phyloP scores from a whole-genome alignment of 1,140 invertebrate genomes.

The Heterodera carotae region DNA sequence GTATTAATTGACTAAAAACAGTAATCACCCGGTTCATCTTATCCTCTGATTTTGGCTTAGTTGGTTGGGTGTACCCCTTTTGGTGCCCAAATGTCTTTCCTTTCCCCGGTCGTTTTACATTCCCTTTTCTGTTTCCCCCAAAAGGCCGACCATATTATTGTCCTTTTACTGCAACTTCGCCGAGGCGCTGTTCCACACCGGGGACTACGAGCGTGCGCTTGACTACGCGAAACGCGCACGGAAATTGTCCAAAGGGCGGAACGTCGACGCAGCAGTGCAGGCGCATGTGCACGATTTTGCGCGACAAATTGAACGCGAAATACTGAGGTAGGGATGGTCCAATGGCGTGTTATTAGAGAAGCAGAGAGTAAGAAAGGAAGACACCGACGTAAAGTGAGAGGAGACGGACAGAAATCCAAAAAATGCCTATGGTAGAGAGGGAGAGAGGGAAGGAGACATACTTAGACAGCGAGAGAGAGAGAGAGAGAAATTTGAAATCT shows the following conservation, averaged over 20 bases:
- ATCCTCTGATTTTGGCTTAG: too few species aligned
- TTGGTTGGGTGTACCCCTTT: too few species aligned
- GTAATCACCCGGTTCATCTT: too few species aligned
- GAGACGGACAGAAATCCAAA: neutral
- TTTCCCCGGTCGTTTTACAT: too few species aligned
- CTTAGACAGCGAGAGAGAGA: neutral
- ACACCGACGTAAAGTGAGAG: slow-evolving; percentile 68
- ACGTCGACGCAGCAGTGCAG: slow-evolving; percentile 27
- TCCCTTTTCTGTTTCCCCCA: too few species aligned
- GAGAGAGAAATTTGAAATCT: too few species aligned
- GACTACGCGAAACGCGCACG: slow-evolving; percentile 58
- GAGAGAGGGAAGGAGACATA: too few species aligned
- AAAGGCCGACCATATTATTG: slow-evolving; percentile 33
- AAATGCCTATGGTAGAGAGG: neutral
- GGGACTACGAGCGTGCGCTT: slow-evolving; percentile 56
- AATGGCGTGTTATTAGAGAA: too few species aligned
- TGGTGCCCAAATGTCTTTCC: neutral
- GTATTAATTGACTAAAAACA: too few species aligned
- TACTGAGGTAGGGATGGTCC: too few species aligned
- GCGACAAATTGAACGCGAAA: slow-evolving; percentile 35
- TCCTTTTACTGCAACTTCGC: slow-evolving; percentile 64
- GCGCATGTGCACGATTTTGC: slow-evolving; percentile 45
- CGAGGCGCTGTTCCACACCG: slow-evolving; percentile 62
- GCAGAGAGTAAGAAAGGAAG: neutral
- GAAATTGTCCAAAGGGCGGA: slow-evolving; percentile 7